Evolutionary conservation across 2,113 vertebrate species (phyloP).

Genomic region (Colossoma macropomum): DNA sequence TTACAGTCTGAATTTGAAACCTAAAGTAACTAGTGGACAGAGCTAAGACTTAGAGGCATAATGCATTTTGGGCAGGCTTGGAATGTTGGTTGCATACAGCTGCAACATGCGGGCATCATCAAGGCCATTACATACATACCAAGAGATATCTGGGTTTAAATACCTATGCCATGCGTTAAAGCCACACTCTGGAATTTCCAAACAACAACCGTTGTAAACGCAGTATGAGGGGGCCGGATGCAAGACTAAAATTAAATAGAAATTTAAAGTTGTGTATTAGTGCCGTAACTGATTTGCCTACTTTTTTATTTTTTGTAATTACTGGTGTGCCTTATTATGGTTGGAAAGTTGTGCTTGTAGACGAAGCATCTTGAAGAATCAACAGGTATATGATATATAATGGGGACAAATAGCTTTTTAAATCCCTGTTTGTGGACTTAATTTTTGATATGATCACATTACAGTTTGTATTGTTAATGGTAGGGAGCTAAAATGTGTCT

Average conservation of each 20-base stretch:
- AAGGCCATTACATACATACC: conserved; percentile 4
- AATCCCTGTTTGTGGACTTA: neutral
- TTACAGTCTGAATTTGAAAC: neutral
- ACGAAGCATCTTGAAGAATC: too few relatives aligned
- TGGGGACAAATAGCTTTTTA: neutral
- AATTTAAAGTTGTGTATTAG: too few relatives aligned
- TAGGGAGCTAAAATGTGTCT: neutral
- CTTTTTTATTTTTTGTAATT: neutral
- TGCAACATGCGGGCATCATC: conserved; percentile 21
- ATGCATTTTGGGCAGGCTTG: neutral
- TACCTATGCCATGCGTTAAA: conserved; percentile 27
- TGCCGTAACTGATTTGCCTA: too few relatives aligned
- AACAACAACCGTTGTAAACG: neutral
- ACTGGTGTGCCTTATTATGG: neutral
- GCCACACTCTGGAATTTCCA: conserved; percentile 3
- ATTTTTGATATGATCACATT: neutral
- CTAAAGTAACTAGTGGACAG: neutral
- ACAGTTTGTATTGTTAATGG: neutral
- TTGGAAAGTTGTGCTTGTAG: neutral
- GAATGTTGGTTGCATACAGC: conserved; percentile 8
- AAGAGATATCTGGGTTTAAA: neutral
- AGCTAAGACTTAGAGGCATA: neutral
- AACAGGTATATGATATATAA: neutral
- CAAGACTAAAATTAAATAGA: neutral
- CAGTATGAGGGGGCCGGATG: neutral